Evolutionary conservation across 2,113 vertebrate species (phyloP).

Genomic region (Greenwoodochromis staneri): DNA sequence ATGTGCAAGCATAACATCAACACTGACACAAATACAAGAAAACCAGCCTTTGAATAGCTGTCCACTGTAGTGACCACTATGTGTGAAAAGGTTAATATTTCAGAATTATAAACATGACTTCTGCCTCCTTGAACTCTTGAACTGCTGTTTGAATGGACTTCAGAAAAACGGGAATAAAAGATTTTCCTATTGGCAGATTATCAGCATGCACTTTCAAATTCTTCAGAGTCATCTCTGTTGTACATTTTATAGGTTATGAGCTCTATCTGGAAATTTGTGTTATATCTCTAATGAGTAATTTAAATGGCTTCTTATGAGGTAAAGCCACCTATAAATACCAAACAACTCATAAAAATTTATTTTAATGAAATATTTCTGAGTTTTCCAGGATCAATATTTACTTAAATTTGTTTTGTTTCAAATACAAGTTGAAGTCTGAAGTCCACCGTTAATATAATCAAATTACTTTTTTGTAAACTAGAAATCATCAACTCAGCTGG

Average conservation of each 20-base stretch:
- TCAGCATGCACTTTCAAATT: not conserved
- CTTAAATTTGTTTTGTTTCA: not conserved
- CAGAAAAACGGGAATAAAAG: not conserved
- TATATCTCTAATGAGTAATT: not conserved
- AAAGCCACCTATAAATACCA: not conserved
- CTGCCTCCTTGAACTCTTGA: not conserved
- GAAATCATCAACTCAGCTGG: not conserved
- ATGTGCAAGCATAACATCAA: not conserved
- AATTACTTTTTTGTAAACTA: not conserved
- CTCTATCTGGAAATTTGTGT: not conserved
- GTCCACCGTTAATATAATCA: rapidly evolving
- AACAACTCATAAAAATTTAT: rapidly evolving
- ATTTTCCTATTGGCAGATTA: not conserved
- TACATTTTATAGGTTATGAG: not conserved
- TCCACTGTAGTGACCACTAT: not conserved
- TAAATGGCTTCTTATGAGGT: not conserved
- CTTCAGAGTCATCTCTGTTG: not conserved
- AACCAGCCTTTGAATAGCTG: rapidly evolving
- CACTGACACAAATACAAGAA: not conserved
- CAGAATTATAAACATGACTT: not conserved
- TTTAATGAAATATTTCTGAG: not conserved
- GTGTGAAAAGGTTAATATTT: not conserved
- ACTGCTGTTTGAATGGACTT: not conserved
- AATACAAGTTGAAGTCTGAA: not conserved
- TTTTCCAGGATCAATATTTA: not conserved